Conservation (phyloP, 1,140 invertebrate genomes). For the Parasteatoda tepidariorum region DNA sequence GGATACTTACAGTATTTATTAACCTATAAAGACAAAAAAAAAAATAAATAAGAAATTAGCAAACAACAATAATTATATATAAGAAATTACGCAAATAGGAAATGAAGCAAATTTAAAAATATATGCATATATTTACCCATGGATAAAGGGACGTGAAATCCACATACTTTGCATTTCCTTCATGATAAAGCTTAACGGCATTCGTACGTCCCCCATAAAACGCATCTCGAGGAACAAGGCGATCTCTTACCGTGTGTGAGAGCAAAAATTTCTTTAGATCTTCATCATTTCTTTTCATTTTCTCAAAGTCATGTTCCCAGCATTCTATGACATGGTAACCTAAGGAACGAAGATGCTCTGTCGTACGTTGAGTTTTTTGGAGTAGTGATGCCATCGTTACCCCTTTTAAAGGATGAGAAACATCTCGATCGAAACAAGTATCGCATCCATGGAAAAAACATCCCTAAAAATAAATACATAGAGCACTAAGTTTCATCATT, state of each 20-base stretch:
- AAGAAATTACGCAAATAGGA: too few relatives aligned
- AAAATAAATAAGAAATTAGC: too few relatives aligned
- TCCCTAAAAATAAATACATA: not conserved
- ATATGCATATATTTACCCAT: conserved; percentile 60
- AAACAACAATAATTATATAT: too few relatives aligned
- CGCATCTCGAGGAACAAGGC: conserved; percentile 60
- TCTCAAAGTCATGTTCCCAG: not conserved
- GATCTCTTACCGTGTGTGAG: not conserved
- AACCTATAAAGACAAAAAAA: not conserved
- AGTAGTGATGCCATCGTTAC: not conserved
- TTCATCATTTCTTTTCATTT: not conserved
- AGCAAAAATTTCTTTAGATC: not conserved
- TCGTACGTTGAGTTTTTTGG: not conserved
- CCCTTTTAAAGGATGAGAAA: not conserved
- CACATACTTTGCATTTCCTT: conserved; percentile 62
- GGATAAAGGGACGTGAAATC: conserved; percentile 68
- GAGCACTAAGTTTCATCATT: not conserved
- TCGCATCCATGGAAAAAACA: not conserved
- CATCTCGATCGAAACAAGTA: not conserved
- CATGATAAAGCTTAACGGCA: conserved; percentile 64
- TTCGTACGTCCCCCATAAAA: conserved; percentile 68
- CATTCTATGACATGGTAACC: not conserved
- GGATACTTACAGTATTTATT: not conserved
- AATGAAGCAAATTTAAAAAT: not conserved
- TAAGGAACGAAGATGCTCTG: not conserved